phyloP scores from a whole-genome alignment of 2,888 invertebrate species.

The Philopedon plagiatum region DNA sequence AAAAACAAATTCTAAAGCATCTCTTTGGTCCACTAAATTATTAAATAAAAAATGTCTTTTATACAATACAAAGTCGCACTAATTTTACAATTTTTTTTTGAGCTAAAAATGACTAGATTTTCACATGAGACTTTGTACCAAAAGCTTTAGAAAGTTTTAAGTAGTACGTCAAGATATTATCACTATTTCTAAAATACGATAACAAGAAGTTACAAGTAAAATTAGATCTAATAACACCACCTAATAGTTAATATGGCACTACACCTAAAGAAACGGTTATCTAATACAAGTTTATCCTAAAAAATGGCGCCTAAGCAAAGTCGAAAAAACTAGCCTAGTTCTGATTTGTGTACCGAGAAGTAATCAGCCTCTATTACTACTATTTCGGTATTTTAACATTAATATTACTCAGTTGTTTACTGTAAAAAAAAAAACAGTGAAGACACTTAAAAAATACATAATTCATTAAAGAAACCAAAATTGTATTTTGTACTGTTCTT shows the following conservation, averaged over 20 bases:
- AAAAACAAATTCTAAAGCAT: conserved; percentile 38
- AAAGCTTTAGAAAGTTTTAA: conserved; percentile 27
- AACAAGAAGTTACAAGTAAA: conserved; percentile 29
- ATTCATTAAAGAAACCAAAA: no score
- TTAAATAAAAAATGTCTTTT: conserved; percentile 49
- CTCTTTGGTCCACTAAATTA: conserved; percentile 51
- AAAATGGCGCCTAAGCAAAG: neutral
- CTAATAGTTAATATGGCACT: conserved; percentile 33
- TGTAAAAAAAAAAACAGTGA: no score
- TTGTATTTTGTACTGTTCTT: no score
- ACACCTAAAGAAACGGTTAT: conserved; percentile 20
- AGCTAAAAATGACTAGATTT: conserved; percentile 50
- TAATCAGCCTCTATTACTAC: no score
- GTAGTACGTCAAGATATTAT: conserved; percentile 22
- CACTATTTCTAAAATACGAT: conserved; percentile 43
- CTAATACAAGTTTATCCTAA: neutral
- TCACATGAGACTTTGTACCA: conserved; percentile 18
- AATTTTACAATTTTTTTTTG: conserved; percentile 31
- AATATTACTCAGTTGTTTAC: no score
- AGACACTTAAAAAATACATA: no score
- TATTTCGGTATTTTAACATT: no score
- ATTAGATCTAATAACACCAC: conserved; percentile 33
- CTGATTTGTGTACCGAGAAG: neutral
- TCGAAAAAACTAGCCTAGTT: neutral
- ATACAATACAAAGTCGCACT: conserved; percentile 30